phyloP scores from a whole-genome alignment of 2,113 vertebrate species.

The Platycercus adscitus region DNA sequence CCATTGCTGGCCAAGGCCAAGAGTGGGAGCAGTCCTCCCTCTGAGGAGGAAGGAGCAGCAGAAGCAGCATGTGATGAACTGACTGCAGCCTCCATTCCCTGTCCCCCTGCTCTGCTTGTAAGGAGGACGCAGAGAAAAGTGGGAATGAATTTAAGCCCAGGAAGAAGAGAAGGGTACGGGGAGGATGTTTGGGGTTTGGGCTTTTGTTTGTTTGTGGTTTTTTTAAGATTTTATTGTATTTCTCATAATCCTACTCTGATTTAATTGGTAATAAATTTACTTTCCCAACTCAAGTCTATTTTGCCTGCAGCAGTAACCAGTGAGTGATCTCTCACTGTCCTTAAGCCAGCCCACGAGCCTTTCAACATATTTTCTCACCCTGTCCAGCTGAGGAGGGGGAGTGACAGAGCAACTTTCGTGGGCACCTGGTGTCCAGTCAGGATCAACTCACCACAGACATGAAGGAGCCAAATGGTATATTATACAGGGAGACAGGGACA shows the following conservation, averaged over 20 bases:
- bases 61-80: background rate
- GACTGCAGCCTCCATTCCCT: background rate
- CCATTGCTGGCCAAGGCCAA: background rate
- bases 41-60: background rate
- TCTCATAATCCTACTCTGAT: background rate
- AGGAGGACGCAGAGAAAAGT: background rate
- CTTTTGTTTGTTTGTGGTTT: background rate
- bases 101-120: background rate
- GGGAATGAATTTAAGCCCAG: background rate
- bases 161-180: background rate
- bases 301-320: background rate
- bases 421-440: background rate
- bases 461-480: background rate
- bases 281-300: background rate
- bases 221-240: background rate
- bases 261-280: background rate
- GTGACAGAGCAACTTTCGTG: background rate
- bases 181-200: background rate
- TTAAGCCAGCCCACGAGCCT: background rate
- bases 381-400: background rate
- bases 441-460: background rate
- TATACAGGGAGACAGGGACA: background rate
- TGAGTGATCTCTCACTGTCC: background rate
- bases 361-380: background rate
- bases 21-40: background rate